Percentiles rank a stretch among this genome's conserved stretches.
Evolutionary conservation across 2,113 vertebrate genomes (phyloP).

Genomic region (Euleptes europaea): DNA sequence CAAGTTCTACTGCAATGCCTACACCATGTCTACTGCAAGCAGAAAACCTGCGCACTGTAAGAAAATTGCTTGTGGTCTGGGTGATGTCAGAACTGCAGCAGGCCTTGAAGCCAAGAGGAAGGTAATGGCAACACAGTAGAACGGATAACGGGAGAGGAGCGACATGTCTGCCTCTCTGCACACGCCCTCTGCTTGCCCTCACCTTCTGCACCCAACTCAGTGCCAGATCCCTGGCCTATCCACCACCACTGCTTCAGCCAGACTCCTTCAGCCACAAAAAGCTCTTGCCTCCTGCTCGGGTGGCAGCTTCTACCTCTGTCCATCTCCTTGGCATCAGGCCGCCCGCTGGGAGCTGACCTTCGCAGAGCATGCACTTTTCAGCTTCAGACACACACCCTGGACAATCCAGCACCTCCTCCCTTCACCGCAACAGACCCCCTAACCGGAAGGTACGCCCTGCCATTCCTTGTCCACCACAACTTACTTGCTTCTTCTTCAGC

Average conservation of each 20-base stretch:
- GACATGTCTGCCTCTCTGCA: not conserved
- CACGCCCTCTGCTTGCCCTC: not conserved
- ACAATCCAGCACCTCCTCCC: not conserved
- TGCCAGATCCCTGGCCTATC: not conserved
- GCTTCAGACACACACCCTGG: not conserved
- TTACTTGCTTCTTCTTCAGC: constrained; percentile 97
- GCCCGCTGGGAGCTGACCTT: not conserved
- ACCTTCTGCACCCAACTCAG: not conserved
- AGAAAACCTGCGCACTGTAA: too few relatives aligned
- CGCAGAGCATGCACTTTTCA: not conserved
- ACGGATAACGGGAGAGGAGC: not conserved
- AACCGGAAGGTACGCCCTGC: too few relatives aligned
- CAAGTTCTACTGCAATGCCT: not conserved
- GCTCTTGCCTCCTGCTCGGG: not conserved
- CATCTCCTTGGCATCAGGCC: not conserved
- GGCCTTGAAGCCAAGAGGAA: too few relatives aligned
- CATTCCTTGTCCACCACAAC: not conserved
- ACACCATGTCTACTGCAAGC: too few relatives aligned
- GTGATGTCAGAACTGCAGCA: too few relatives aligned
- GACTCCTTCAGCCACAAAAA: not conserved
- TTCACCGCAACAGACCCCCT: not conserved
- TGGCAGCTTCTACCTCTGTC: not conserved
- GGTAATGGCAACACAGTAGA: too few relatives aligned
- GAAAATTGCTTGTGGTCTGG: too few relatives aligned
- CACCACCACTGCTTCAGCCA: not conserved